Evolutionary conservation across 1,140 invertebrate genomes (phyloP), one percentile per base, ranked within the genome.

Genomic region (Bombus sibiricus): DNA sequence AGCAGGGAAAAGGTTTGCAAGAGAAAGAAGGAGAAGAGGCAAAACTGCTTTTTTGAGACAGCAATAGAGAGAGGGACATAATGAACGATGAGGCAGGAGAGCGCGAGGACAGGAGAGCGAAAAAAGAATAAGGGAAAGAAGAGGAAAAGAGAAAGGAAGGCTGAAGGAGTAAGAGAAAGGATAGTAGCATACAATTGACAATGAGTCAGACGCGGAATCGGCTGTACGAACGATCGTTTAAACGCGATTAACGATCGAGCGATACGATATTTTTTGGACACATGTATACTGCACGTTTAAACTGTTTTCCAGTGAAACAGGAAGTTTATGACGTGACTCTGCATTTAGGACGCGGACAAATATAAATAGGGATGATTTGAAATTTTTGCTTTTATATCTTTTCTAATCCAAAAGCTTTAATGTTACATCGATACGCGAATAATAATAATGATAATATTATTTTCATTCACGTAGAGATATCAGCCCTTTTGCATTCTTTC

Each of bases 11-110:
- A 88, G 81, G 85, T 86, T 74, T 39, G 75, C 73, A 32, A 62
- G 81, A 82, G 78, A 81, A 86, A 83, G 81, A 77, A 77, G 64
- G 80, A 88, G 75, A 90, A 87, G 83, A 89, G 89, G 81, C 81
- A 86, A 92, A 91, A 90, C 92, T 90, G 85, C 88, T 90, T 90
- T 90, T 90, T 90, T 84, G 71, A 88, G 80, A 64, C 69, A 87
- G 83, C 81, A 68, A 88, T 86, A 89, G 72, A 68, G 83, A 89
- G 82, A 88, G 88, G 85, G 86, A 68, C 28, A 53, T 73, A 81
- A 89, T 88, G 77, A 89, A 90, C 69, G 88, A 88, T 28, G 84
- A 83, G 88, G 71, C 64, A 79, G 87, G 39, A 37, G 32, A 73
- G 82, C 43, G 43, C 71, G 79, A 86, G 71, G 71, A 86, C 78